Base-by-base conservation (phyloP, 1,140 invertebrate species). In the Camponotus pennsylvanicus region DNA sequence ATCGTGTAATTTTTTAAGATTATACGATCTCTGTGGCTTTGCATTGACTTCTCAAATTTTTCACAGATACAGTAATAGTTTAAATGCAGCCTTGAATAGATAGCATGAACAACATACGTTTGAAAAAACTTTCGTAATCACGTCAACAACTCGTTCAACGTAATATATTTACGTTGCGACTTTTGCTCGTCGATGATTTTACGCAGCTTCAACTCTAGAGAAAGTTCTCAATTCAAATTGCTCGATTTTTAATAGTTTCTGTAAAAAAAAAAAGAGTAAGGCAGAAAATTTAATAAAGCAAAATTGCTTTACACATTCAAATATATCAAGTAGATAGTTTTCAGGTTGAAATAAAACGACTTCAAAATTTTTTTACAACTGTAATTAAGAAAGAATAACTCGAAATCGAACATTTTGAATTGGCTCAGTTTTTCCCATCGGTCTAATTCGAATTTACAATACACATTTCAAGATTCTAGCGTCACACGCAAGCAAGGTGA, bases 401-500 rank as follows among this genome's bases (percentile, higher is more conserved):
- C n/a, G 45, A 73, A 73, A 75, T 82, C 27, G 49, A 21, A 70
- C 21, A 40, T 59, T 8, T 7, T 45, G 40, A 18, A 49, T 73
- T 73, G 69, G 27, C 21, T 49, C 11, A 45, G 75, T 6, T 57
- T 83, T 82, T 57, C 55, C 55, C 49, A 63, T 13, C n/a, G 32
- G 13, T 93, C 86, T 94, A 92, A 91, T 92, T 89, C 90, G 86
- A 91, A 92, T 75, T 91, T 94, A 94, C 92, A 94, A 89, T 89
- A 85, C 84, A 92, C 84, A 92, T 86, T 87, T 91, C 80, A 93
- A 88, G 86, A 83, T 87, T 86, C 73, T 92, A 92, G 70, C 83
- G 67, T 92, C 86, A 90, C 88, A 90, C 89, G 90, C 87, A 93
- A 92, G 89, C 91, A 86, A 86, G 59, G 83, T 89, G 88, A 27